Evolutionary conservation across 1,140 invertebrate species (phyloP), one percentile per base, ranked within the genome.

Genomic region (Bombus affinis): DNA sequence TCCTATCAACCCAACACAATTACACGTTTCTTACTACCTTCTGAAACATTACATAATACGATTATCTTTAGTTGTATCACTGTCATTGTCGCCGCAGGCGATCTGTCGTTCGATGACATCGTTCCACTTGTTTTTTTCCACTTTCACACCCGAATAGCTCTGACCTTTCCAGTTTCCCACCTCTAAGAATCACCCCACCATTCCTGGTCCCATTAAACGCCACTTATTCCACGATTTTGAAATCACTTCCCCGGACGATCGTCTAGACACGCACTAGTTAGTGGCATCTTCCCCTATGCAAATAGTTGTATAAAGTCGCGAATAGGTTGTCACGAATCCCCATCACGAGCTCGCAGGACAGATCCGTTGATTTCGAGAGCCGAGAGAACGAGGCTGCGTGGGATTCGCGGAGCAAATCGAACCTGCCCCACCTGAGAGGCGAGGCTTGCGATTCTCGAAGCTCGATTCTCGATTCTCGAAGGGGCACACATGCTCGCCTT

Each of bases 401-500:
- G 86, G 80, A 87, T 90, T 90, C 79, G 83, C 89, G 81, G 80
- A 84, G 83, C 47, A 89, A 91, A 81, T 84, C 78, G 86, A 84
- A 87, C 39, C 44, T 80, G 86, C 86, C 88, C 90, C 90, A 88
- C 88, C 88, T 80, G 77, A 75, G 35, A 83, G 80, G 84, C 81
- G 82, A 84, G 78, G 88, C 87, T 37, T 35, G 77, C 82, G 83
- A 87, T 86, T 88, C 89, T 76, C 88, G 78, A 73, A 82, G 86
- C 62, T 85, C 88, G 91, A 89, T 93, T 94, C 93, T 93, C 91
- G 93, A 94, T 93, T 92, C 93, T 93, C 90, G 92, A 93, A 90
- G 91, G 89, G 90, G 85, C 93, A 93, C 91, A 93, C 91, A 94
- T 93, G 91, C 90, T 91, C 89, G 88, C 89, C 90, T 89, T 91